Evolutionary conservation across 2,797 vertebrate genomes (phyloP).

Genomic region (Rhabdophis nuchalis): DNA sequence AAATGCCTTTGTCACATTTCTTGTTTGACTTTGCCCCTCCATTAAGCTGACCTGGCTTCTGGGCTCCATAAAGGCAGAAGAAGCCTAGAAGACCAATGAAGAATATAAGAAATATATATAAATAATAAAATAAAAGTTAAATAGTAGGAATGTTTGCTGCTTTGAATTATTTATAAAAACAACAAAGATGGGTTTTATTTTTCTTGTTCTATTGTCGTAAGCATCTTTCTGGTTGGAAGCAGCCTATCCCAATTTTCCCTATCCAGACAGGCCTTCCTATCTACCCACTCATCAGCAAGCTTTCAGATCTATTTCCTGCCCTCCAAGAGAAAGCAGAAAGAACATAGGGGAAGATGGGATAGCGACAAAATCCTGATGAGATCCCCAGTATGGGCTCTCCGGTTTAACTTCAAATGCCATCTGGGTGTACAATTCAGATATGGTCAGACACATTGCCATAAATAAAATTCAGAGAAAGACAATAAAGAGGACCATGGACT

Average conservation of each 20-base stretch:
- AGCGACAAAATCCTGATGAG: neutral
- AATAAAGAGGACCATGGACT: neutral
- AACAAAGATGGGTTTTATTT: neutral
- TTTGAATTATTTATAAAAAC: neutral
- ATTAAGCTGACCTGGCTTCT: neutral
- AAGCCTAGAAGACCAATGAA: neutral
- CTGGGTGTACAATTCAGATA: neutral
- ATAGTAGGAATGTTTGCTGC: neutral
- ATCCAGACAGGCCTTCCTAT: neutral
- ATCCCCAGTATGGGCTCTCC: neutral
- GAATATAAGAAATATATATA: neutral
- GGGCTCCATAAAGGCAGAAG: neutral
- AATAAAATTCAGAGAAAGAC: neutral
- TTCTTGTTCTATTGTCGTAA: neutral
- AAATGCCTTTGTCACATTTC: neutral
- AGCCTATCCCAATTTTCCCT: neutral
- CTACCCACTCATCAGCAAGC: neutral
- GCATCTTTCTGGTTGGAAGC: neutral
- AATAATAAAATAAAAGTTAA: neutral
- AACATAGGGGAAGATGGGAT: neutral
- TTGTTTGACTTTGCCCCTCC: neutral
- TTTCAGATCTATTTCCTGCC: neutral
- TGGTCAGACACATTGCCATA: neutral
- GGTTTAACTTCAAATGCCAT: neutral
- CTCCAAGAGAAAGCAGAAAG: neutral